phyloP scores from a whole-genome alignment of 1,140 invertebrate genomes.

The Eupristina koningsbergeri region DNA sequence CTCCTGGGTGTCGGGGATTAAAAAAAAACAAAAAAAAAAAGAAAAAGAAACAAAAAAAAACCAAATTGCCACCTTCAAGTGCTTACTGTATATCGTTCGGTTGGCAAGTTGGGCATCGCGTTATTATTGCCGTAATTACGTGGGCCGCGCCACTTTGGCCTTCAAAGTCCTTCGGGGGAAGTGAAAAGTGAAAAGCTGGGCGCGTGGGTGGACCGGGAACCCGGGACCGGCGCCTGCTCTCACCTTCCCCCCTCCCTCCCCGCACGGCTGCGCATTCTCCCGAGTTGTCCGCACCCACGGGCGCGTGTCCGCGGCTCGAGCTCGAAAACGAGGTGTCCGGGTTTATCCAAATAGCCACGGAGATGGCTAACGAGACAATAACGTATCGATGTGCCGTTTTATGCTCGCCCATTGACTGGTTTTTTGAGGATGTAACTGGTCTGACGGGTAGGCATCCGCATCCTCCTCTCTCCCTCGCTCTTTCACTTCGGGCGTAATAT shows the following conservation, averaged over 20 bases:
- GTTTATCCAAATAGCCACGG: too few species aligned
- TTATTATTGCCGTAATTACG: conserved; percentile 42
- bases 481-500: conserved; percentile 40
- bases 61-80: too few species aligned
- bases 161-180: conserved; percentile 58
- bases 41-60: too few species aligned
- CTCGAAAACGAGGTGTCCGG: not conserved
- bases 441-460: too few species aligned
- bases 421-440: not conserved
- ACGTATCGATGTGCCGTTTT: too few species aligned
- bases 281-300: not conserved
- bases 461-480: not conserved
- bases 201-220: conserved; percentile 3
- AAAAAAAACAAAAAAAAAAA: too few species aligned
- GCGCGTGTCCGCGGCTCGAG: not conserved
- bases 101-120: not conserved
- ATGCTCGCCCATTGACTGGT: too few species aligned
- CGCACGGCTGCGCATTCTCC: not conserved
- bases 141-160: conserved; percentile 57
- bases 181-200: not conserved
- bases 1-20: not conserved
- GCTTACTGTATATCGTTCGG: not conserved
- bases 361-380: too few species aligned
- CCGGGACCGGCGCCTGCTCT: not conserved
- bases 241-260: not conserved